A percentile compares a stretch with the other conserved stretches of the same genome.
phyloP scores from a whole-genome alignment of 2,797 vertebrate genomes.

The Crenichthys baileyi region DNA sequence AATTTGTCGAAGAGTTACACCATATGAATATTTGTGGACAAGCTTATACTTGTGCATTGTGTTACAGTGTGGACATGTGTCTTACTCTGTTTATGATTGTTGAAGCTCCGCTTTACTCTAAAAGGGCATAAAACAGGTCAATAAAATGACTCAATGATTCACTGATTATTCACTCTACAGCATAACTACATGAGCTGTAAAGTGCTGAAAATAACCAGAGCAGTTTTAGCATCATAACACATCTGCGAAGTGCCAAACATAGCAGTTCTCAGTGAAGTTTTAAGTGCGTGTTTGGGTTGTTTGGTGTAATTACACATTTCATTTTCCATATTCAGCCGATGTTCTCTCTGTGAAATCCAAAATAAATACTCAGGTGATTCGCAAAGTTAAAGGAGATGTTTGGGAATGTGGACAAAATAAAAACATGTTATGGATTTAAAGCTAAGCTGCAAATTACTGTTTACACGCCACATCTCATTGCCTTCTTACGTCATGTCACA shows the following conservation, averaged over 20 bases:
- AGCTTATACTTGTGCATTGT: slow-evolving; percentile 51
- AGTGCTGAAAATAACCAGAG: slow-evolving; percentile 49
- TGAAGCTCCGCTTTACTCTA: slow-evolving; percentile 17
- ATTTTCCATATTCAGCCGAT: slow-evolving; percentile 42
- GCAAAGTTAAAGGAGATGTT: slow-evolving; percentile 38
- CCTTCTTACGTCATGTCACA: slow-evolving; percentile 68
- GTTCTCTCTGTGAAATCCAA: slow-evolving; percentile 30
- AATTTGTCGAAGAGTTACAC: slow-evolving; percentile 41
- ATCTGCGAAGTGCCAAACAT: slow-evolving; percentile 48
- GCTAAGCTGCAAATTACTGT: slow-evolving; percentile 76
- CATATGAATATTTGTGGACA: slow-evolving; percentile 34
- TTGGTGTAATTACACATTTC: slow-evolving; percentile 63
- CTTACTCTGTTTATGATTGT: slow-evolving; percentile 36
- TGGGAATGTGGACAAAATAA: slow-evolving; percentile 61
- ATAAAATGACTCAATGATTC: slow-evolving; percentile 66
- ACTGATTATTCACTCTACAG: slow-evolving; percentile 60
- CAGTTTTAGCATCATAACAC: slow-evolving; percentile 53
- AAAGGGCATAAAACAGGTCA: slow-evolving; percentile 62
- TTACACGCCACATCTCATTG: slow-evolving; percentile 67
- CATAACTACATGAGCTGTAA: slow-evolving; percentile 55
- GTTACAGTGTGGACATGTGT: slow-evolving; percentile 36
- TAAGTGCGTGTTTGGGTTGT: slow-evolving; percentile 65
- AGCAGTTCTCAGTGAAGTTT: slow-evolving; percentile 55
- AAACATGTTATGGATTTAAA: slow-evolving; percentile 76
- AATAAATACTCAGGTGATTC: slow-evolving; percentile 49